Base-by-base conservation (phyloP, 1,140 invertebrate species). In the Scaptodrosophila lebanonensis region DNA sequence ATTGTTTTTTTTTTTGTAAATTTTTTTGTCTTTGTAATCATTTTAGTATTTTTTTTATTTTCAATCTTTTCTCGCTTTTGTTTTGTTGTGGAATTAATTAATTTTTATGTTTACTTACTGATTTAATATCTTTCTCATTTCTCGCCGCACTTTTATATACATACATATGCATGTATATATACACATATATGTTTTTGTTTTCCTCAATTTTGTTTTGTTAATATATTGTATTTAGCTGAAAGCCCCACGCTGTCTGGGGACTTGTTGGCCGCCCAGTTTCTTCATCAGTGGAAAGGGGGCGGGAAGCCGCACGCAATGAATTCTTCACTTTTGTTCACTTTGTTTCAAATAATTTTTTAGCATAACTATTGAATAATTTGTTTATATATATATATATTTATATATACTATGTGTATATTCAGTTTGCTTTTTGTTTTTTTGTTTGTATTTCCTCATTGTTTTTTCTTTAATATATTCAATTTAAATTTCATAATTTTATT, bases 351-450 rank as follows among this genome's bases (percentile, higher is more conserved):
- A 66, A 73, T 66, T 69, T 59, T 79, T 69, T 77, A 77, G 69
- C 68, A 72, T 72, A 72, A 72, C 69, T 72, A 72, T 72, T 63
- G 62, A 66, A 71, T 71, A 71, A 71, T 70, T 70, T 67, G 29
- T 66, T 56, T 43, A 66, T 67, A 52, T 61, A 54, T 51, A 49
- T 43, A 48, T 47, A 57, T 40, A 57, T 61, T 47, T 20, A 45
- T 22, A 32, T 30, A 9, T 43, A 30, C 42, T 48, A 42, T 67
- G 45, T 69, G 42, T 48, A 57, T 29, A 48, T 64, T 64, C 43
- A 53, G 44, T 44, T 64, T 47, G 36, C 18, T n/a, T 50, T 43
- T 59, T 9, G 17, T 44, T 42, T 13, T 49, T 20, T 32, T 30
- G 13, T 50, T 43, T 2, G 22, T 42, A 20, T 11, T 29, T 43